Base-by-base conservation (phyloP, 1,140 invertebrate species). In the Apis laboriosa region DNA sequence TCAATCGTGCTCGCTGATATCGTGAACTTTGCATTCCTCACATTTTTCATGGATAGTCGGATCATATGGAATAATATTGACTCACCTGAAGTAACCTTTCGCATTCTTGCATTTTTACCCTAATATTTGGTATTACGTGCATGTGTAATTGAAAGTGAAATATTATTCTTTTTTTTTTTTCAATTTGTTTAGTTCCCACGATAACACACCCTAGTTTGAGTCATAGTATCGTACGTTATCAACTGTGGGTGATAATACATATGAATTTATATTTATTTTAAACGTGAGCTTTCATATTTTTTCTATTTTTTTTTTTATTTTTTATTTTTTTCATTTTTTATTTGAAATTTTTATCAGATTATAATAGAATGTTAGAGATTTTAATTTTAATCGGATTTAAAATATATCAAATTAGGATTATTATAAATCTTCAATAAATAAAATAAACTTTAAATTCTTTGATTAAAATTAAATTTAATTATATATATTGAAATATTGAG, bases 11-110 rank as follows among this genome's bases (percentile, higher is more conserved):
- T 34, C 58, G 28, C 21, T 13, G 43, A 64, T 82, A 83, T 78
- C 75, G 81, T 66, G 76, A 83, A 83, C 76, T 83, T 78, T 72
- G 81, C 81, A 77, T 83, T 78, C 75, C 76, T 56, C 15, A 66
- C 66, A n/a, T 77, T 75, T 21, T 76, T 56, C 75, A 58, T 28
- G 74, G 73, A 64, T 77, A 82, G 17, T 13, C 80, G 61, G 34
- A 75, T 82, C 55, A 53, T 51, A 49, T 49, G 73, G 64, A 82
- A 82, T 82, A 82, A 77, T 82, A 82, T 56, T n/a, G 73, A 76
- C 80, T 75, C 78, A 28, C 9, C 28, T 51, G n/a, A 13, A 61
- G 56, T 76, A 76, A 67, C 79, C 73, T 63, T 81, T 66, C 60
- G 9, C 80, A 43, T 43, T 81, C 24, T 81, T 9, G 19, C 63